phyloP scores from a whole-genome alignment of 1,140 invertebrate species.

The Philotrypesis tridentata region DNA sequence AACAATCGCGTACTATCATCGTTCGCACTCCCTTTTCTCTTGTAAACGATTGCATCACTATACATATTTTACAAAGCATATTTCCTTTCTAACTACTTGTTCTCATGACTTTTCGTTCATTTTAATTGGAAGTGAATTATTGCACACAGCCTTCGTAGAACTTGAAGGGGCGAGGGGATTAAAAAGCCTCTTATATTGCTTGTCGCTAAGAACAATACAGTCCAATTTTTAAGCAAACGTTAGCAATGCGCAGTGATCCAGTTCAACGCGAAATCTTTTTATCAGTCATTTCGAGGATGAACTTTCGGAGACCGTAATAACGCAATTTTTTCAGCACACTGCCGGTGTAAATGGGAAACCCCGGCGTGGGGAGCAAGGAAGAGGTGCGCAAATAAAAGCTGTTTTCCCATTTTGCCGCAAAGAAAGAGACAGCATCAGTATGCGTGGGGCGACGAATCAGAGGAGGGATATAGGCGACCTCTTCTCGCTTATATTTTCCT shows the following conservation, averaged over 20 bases:
- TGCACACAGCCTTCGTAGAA: not conserved
- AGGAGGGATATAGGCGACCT: not conserved
- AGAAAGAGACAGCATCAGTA: not conserved
- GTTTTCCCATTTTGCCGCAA: slow-evolving; percentile 4
- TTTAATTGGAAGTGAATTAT: not conserved
- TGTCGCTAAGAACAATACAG: not conserved
- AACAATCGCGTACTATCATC: slow-evolving; percentile 44
- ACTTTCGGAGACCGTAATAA: not conserved
- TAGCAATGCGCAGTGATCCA: not conserved
- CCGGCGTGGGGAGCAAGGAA: not conserved
- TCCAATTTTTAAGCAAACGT: not conserved
- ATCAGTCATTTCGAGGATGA: not conserved
- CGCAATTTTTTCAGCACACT: not conserved
- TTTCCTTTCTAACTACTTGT: not conserved
- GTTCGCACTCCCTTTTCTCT: slow-evolving; percentile 33
- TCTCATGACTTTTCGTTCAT: not conserved
- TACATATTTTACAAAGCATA: not conserved
- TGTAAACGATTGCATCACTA: slow-evolving; percentile 36
- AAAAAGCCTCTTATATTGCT: not conserved
- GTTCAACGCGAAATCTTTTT: not conserved
- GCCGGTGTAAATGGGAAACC: not conserved
- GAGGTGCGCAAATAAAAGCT: not conserved
- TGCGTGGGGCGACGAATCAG: not conserved
- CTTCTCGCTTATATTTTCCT: not conserved
- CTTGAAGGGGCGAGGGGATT: not conserved